These are phyloP conservation scores for Ctenodactylus gundi DNA, from an alignment of 2,113 vertebrate species.

Conservation along the genomic window DNA sequence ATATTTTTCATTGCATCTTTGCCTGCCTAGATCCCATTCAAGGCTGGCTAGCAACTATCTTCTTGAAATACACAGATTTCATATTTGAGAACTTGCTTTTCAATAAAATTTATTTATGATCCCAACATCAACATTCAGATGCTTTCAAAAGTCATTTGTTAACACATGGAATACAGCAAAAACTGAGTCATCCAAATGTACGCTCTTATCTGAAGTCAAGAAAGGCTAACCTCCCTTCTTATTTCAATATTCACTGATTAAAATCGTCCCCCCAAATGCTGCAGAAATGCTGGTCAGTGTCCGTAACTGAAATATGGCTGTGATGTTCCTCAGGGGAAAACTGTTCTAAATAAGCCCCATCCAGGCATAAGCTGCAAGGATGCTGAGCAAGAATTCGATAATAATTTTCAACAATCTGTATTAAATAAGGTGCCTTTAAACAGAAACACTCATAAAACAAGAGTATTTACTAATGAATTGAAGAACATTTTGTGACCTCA, in stretches of 20 bases:
- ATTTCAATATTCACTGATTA: no score
- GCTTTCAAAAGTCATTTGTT: background rate
- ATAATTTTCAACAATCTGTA: background rate
- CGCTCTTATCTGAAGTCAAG: background rate
- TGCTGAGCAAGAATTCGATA: background rate
- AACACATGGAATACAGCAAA: background rate
- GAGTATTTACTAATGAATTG: background rate
- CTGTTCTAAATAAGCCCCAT: background rate
- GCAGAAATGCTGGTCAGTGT: background rate
- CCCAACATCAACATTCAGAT: background rate
- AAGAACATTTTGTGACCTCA: background rate
- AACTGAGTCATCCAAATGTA: background rate
- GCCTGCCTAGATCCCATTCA: background rate
- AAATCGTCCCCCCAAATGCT: no score
- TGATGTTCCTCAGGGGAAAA: background rate
- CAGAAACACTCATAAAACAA: no score
- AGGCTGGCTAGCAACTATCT: background rate
- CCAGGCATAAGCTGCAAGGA: background rate
- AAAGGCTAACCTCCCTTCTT: background rate
- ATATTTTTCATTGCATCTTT: background rate
- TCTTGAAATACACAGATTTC: background rate
- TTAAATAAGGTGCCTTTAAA: background rate
- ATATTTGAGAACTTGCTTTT: background rate
- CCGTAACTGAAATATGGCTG: background rate
- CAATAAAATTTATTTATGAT: background rate